Evolutionary conservation across 1,140 invertebrate species (phyloP), one percentile per base, ranked within the genome.

Genomic region (Drosophila orosa): DNA sequence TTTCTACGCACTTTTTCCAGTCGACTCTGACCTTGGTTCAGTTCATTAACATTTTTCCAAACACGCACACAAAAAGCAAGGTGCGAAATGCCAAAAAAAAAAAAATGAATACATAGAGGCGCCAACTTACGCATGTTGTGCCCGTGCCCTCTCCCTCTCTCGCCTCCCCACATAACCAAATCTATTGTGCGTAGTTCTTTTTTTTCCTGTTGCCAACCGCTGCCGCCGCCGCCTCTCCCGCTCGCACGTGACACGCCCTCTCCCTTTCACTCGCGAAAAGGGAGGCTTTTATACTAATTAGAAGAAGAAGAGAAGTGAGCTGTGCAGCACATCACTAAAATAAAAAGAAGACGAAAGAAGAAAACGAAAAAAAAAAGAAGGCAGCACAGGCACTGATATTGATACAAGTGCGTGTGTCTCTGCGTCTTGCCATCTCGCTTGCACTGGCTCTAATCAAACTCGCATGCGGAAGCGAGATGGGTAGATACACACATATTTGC

Each of bases 1-100:
- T 73, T 73, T 67, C 61, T 79, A 87, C 79, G 83, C 82, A 86
- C 78, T 78, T 74, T 76, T 78, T 78, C 57, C 56, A 57, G 65
- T 65, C 50, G 10, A 40, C 17, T 39, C 39, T 67, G 85, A 90
- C 85, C 85, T 90, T 90, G 81, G 72, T 72, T 86, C 66, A 85
- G 85, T 90, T 90, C 85, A 90, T 90, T 90, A 90, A 76, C 85
- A 90, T 89, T 87, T 89, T 74, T 19, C 35, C 31, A 72, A 57
- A 62, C 68, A 55, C 48, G 66, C 59, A 63, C 37, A 44, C 29
- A 33, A 27, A 27, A 27, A 33, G 59, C 47, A 74, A 74, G 72
- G 72, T 74, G 72, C 72, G 72, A 72, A 72, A 74, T 63, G 48
- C 58, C 57, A 63, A 59, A 72, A 73, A 73, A 37, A 22, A 37